Evolutionary conservation across 1,140 invertebrate species (phyloP), one percentile per base, ranked within the genome.

Genomic region (Halyomorpha halys): DNA sequence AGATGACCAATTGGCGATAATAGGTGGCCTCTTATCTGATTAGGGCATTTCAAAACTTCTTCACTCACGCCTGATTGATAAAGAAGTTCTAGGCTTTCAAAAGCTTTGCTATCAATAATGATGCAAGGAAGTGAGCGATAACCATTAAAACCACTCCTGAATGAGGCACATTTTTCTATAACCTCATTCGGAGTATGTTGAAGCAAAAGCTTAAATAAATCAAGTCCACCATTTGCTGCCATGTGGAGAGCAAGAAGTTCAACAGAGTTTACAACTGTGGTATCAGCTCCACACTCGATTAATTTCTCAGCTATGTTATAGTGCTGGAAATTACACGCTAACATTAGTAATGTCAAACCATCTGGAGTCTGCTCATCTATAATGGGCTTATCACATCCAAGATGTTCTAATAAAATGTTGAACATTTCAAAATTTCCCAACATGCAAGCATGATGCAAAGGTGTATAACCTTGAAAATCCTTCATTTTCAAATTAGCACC

Each of bases 291-390:
- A 47, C 25, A 15, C 23, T 16, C 15, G 13, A 64, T 44, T 6
- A 64, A 16, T 27, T 64, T 45, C 34, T 56, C 30, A 18, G 56
- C 63, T 2, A 59, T 64, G 11, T 3, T 2, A 21, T 16, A 64
- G 5, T 59, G 19, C 21, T 59, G 59, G 13, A 47, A 59, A 9
- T 64, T 54, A 4, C 39, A 16, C 0, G 63, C 27, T 39, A 44
- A 51, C 63, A 64, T 64, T 11, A 64, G 30, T 2, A 45, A 27
- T 3, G 63, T 44, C 30, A 34, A 64, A 23, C 63, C 63, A 18
- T 64, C 53, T 3, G 16, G 11, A 2, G 63, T 21, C 11, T 23
- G 19, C 15, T 64, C 14, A 21, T 64, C 23, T 16, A 59, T 13
- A 21, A 44, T 14, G 47, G 14, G 2, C 39, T 34, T 5, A 5